phyloP scores from a whole-genome alignment of 2,888 invertebrate genomes.

The Halictus ligatus region DNA sequence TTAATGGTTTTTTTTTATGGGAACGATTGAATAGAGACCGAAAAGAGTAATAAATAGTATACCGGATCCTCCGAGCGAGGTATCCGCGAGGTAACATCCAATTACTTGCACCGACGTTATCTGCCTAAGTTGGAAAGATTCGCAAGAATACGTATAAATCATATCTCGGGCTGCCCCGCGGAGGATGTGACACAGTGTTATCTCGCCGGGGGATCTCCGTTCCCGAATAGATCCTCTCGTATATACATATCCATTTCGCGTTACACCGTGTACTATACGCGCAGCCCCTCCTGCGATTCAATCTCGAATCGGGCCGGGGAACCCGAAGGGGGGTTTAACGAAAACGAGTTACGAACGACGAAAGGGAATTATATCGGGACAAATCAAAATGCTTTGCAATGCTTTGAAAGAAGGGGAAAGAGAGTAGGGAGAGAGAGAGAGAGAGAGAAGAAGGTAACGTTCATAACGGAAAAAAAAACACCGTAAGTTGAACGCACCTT shows the following conservation, averaged over 20 bases:
- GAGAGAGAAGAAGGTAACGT: neutral
- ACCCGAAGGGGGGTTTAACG: constrained; percentile 43
- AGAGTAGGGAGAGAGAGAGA: neutral
- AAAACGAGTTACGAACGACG: constrained; percentile 56
- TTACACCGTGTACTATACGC: constrained; percentile 37
- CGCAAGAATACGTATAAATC: constrained; percentile 43
- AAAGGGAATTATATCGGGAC: constrained; percentile 42
- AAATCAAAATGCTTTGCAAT: constrained; percentile 23
- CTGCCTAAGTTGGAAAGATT: constrained; percentile 7
- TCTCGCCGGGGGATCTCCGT: constrained; percentile 61
- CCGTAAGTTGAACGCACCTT: constrained; percentile 3
- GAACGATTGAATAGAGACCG: neutral
- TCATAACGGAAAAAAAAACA: neutral
- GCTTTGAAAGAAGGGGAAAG: neutral
- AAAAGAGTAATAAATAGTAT: constrained; percentile 4
- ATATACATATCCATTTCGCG: constrained; percentile 64
- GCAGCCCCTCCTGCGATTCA: constrained; percentile 52
- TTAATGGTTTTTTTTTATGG: neutral
- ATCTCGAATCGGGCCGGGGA: constrained; percentile 55
- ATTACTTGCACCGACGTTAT: constrained; percentile 38
- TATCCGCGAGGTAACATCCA: neutral
- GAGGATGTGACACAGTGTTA: constrained; percentile 56
- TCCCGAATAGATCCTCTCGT: constrained; percentile 63
- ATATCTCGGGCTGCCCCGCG: constrained; percentile 38
- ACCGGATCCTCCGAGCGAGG: neutral